Conservation (phyloP, 2,113 vertebrate species). For the Climacteris rufus region DNA sequence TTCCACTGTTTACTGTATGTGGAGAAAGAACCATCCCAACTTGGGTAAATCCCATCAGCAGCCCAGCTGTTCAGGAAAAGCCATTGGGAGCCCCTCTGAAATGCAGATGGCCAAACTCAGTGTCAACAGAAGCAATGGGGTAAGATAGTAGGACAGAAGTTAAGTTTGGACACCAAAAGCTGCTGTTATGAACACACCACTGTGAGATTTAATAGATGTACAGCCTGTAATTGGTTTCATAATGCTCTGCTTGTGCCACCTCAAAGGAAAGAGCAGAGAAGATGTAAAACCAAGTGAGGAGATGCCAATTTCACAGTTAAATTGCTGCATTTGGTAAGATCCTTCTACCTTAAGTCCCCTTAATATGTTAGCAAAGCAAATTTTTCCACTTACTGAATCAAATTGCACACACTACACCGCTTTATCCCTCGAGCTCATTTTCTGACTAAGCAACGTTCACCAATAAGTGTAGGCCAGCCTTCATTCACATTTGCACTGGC, state of each 20-base stretch:
- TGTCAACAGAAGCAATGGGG: neutral
- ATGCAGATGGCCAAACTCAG: neutral
- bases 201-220: neutral
- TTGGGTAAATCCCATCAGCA: neutral
- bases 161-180: neutral
- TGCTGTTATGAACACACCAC: rapidly evolving
- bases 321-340: neutral
- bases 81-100: neutral
- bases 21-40: neutral
- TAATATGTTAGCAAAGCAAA: neutral
- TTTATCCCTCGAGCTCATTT: neutral
- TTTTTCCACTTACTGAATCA: conserved; percentile 30
- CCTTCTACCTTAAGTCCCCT: neutral
- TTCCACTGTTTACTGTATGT: neutral
- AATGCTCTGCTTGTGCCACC: neutral
- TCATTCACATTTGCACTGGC: neutral
- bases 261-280: neutral
- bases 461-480: neutral
- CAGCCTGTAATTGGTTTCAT: neutral
- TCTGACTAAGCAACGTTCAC: neutral
- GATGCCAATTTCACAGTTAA: conserved; percentile 14
- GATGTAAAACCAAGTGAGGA: neutral
- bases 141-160: neutral
- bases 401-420: neutral
- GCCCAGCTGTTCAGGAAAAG: neutral